Conservation (phyloP, 2,113 vertebrate species). For the Elephas maximus region DNA sequence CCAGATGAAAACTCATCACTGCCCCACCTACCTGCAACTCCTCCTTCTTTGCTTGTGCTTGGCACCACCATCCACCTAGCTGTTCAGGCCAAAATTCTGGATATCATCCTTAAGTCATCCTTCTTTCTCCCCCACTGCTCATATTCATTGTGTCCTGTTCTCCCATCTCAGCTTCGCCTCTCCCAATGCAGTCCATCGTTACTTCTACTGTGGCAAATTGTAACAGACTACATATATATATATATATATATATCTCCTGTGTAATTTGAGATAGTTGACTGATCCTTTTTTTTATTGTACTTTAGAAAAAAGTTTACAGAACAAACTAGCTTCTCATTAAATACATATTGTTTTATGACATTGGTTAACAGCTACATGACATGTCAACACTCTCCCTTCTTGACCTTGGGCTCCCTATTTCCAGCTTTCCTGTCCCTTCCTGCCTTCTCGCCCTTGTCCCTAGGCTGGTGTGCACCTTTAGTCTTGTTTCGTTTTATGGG, state of each 20-base stretch:
- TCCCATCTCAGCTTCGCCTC: not conserved
- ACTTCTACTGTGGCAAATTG: not conserved
- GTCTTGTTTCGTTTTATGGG: too few relatives aligned
- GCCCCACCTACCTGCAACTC: not conserved
- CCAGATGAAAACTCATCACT: not conserved
- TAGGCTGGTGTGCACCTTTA: too few relatives aligned
- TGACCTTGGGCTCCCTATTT: too few relatives aligned
- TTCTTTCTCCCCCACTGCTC: not conserved
- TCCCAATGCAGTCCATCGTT: not conserved
- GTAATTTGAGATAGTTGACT: slow-evolving; percentile 1
- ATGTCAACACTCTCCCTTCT: too few relatives aligned
- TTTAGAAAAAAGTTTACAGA: too few relatives aligned
- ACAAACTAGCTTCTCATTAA: too few relatives aligned
- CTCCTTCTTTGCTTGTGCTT: not conserved
- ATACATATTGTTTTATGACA: too few relatives aligned
- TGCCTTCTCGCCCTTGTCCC: too few relatives aligned
- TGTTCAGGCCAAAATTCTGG: slow-evolving; percentile 33
- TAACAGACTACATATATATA: not conserved
- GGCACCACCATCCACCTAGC: not conserved
- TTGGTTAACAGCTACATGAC: too few relatives aligned
- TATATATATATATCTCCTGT: not conserved
- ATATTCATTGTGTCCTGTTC: not conserved
- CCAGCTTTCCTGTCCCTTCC: too few relatives aligned
- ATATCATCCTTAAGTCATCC: not conserved
- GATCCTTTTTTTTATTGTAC: too few relatives aligned